Conservation (phyloP, 2,888 invertebrate species). For the Timandra comae region DNA sequence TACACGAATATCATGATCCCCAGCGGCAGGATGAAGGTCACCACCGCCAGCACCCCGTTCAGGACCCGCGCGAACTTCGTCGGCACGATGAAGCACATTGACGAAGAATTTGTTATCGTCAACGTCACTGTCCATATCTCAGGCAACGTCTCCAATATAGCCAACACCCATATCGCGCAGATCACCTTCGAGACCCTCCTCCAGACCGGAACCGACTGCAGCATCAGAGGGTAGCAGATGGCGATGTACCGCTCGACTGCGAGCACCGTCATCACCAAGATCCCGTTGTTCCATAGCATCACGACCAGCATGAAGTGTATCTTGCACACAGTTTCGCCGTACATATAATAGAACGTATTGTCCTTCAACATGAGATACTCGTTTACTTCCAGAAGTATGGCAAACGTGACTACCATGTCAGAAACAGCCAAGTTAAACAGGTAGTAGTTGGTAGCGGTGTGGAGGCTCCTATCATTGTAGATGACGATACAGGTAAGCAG, state of each 20-base stretch:
- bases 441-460: slow-evolving; percentile 59
- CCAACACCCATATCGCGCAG: slow-evolving; percentile 37
- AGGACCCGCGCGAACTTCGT: slow-evolving; percentile 33
- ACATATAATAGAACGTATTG: slow-evolving; percentile 9
- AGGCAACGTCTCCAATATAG: slow-evolving; percentile 38
- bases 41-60: slow-evolving; percentile 38
- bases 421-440: slow-evolving; percentile 57
- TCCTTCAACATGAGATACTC: slow-evolving; percentile 22
- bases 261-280: slow-evolving; percentile 46
- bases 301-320: slow-evolving; percentile 41
- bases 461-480: slow-evolving; percentile 54
- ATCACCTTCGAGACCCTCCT: slow-evolving; percentile 43
- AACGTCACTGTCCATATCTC: slow-evolving; percentile 41
- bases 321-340: slow-evolving; percentile 35
- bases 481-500: slow-evolving; percentile 59
- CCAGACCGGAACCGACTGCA: slow-evolving; percentile 35
- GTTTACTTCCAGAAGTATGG: slow-evolving; percentile 40
- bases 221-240: slow-evolving; percentile 41
- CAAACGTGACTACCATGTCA: slow-evolving; percentile 49
- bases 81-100: slow-evolving; percentile 40
- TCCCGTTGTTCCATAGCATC: slow-evolving; percentile 44
- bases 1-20: slow-evolving; percentile 46
- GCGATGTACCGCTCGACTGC: slow-evolving; percentile 50
- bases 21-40: slow-evolving; percentile 43
- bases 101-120: slow-evolving; percentile 28